A percentile compares a stretch with the other conserved stretches of the same genome.
phyloP scores from a whole-genome alignment of 2,888 invertebrate genomes.

The Diarsia rubi region DNA sequence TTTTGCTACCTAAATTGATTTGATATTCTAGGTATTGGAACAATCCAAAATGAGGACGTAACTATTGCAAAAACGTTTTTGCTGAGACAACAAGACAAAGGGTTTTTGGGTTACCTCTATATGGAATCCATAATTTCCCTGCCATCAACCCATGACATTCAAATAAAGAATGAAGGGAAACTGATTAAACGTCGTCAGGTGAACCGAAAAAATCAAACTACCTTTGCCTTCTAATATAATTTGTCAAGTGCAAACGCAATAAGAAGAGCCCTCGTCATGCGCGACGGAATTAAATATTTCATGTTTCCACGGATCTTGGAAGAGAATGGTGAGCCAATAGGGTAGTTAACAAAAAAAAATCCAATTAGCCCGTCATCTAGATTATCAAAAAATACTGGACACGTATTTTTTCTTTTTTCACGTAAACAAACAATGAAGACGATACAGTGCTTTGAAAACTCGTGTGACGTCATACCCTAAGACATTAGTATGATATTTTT shows the following conservation, averaged over 20 bases:
- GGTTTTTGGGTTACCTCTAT: not conserved
- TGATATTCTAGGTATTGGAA: not conserved
- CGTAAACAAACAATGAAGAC: no score
- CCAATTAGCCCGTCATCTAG: no score
- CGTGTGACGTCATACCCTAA: no score
- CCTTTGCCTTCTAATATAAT: slow-evolving; percentile 72
- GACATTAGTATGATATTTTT: no score
- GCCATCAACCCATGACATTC: slow-evolving; percentile 20
- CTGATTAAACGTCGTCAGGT: slow-evolving; percentile 55
- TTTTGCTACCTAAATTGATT: not conserved
- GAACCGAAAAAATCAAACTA: slow-evolving; percentile 64
- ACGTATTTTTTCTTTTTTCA: no score
- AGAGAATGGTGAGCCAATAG: slow-evolving; percentile 37
- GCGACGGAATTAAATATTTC: slow-evolving; percentile 85
- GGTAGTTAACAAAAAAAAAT: no score
- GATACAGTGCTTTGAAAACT: no score
- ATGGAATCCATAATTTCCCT: not conserved
- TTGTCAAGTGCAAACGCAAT: slow-evolving; percentile 83
- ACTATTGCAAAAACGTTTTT: not conserved
- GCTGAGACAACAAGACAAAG: not conserved
- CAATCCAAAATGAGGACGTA: not conserved
- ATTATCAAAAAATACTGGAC: no score
- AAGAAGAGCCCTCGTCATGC: slow-evolving; percentile 76
- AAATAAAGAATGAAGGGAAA: slow-evolving; percentile 13
- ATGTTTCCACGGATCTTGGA: slow-evolving; percentile 63